Evolutionary conservation across 1,140 invertebrate genomes (phyloP).

Genomic region (Drosophila prosaltans): DNA sequence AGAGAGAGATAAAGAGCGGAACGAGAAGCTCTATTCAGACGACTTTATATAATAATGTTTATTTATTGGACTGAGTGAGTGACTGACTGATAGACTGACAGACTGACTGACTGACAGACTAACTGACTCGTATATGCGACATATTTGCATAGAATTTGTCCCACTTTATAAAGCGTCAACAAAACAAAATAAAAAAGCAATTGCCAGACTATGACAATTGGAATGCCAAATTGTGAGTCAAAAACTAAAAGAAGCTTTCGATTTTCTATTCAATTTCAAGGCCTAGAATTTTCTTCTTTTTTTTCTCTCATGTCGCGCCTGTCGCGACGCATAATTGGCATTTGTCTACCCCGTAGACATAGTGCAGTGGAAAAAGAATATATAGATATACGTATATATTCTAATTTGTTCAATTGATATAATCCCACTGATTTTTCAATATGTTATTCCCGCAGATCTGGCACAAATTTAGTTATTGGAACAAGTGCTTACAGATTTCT

Average conservation of each 20-base stretch:
- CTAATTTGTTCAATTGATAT: too few relatives aligned
- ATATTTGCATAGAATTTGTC: conserved; percentile 75
- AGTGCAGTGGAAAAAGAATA: neutral
- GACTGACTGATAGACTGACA: neutral
- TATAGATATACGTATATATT: neutral
- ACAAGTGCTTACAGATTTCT: too few relatives aligned
- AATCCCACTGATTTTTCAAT: too few relatives aligned
- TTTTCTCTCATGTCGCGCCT: neutral
- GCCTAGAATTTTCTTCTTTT: conserved; percentile 22
- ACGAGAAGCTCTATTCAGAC: conserved; percentile 55
- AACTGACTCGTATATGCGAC: conserved; percentile 36
- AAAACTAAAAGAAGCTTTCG: conserved; percentile 47
- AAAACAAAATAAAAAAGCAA: conserved; percentile 61
- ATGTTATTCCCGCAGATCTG: too few relatives aligned
- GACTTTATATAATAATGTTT: conserved; percentile 79
- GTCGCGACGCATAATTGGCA: conserved; percentile 10
- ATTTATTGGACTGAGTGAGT: conserved; percentile 52
- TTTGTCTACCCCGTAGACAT: neutral
- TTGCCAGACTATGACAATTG: conserved; percentile 11
- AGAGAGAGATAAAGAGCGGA: conserved; percentile 35
- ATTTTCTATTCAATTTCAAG: conserved; percentile 70
- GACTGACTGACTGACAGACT: conserved; percentile 17
- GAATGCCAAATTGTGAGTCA: conserved; percentile 13
- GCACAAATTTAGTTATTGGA: too few relatives aligned
- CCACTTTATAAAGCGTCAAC: conserved; percentile 59